Evolutionary conservation across 1,140 invertebrate genomes (phyloP).

Genomic region (Calliopsis andreniformis): DNA sequence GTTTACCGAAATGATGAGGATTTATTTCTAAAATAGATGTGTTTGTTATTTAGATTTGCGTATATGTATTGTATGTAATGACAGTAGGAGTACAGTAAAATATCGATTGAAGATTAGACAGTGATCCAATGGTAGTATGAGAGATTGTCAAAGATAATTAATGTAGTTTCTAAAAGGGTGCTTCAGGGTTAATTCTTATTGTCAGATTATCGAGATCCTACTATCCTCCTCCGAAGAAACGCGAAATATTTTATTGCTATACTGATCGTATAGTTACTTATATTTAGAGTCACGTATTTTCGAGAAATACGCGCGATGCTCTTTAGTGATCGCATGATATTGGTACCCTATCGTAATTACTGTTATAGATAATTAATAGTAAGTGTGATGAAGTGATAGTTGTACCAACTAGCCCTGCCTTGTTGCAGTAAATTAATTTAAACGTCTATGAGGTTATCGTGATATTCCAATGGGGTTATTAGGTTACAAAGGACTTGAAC

Average conservation of each 20-base stretch:
- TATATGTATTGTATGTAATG: too few relatives aligned
- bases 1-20: too few relatives aligned
- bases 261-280: too few relatives aligned
- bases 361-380: constrained; percentile 23
- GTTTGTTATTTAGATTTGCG: too few relatives aligned
- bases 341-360: not conserved
- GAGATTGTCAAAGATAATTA: too few relatives aligned
- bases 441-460: constrained; percentile 32
- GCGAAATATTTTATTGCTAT: not conserved
- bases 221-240: not conserved
- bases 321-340: constrained; percentile 7
- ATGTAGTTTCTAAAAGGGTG: too few relatives aligned
- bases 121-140: too few relatives aligned
- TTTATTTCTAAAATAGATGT: too few relatives aligned
- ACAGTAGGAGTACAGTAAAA: too few relatives aligned
- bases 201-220: too few relatives aligned
- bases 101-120: too few relatives aligned
- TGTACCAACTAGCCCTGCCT: constrained; percentile 27
- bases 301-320: not conserved
- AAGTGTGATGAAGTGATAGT: constrained; percentile 27
- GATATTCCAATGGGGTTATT: constrained; percentile 26
- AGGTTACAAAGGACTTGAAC: not conserved
- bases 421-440: constrained; percentile 45
- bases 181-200: too few relatives aligned
- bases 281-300: not conserved